Conservation (phyloP, 2,888 invertebrate species). For the Neelides folsomi region DNA sequence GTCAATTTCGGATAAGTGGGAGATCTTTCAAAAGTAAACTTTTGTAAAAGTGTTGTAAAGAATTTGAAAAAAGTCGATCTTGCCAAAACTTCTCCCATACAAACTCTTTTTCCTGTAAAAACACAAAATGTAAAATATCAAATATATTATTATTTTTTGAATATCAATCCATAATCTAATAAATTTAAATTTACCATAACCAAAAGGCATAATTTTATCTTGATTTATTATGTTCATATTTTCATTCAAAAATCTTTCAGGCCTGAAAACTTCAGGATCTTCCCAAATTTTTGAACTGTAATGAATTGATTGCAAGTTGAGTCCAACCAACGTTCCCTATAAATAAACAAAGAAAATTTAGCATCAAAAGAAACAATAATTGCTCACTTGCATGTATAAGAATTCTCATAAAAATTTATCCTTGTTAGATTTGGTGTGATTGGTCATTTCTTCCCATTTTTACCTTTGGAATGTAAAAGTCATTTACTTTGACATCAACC, state of each 20-base stretch:
- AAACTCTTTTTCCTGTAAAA: slow-evolving; percentile 8
- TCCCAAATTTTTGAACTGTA: slow-evolving; percentile 27
- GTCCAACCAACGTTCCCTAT: slow-evolving; percentile 8
- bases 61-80: slow-evolving; percentile 28
- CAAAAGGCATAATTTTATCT: slow-evolving; percentile 26
- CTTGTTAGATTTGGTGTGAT: no score
- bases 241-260: slow-evolving; percentile 24
- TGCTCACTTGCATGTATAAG: no score
- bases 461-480: slow-evolving; percentile 15
- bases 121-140: no score
- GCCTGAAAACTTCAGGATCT: slow-evolving; percentile 22
- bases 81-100: slow-evolving; percentile 17
- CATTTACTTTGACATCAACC: slow-evolving; percentile 8
- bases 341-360: background rate
- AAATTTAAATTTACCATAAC: slow-evolving; percentile 17
- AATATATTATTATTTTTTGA: no score
- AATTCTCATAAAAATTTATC: no score
- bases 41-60: slow-evolving; percentile 24
- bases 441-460: no score
- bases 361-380: no score
- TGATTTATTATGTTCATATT: slow-evolving; percentile 22
- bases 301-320: slow-evolving; percentile 8
- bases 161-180: background rate
- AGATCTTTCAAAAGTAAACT: slow-evolving; percentile 18
- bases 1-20: slow-evolving; percentile 19